Base-by-base conservation (phyloP, 2,888 invertebrate genomes). In the Exocentrus adspersus region DNA sequence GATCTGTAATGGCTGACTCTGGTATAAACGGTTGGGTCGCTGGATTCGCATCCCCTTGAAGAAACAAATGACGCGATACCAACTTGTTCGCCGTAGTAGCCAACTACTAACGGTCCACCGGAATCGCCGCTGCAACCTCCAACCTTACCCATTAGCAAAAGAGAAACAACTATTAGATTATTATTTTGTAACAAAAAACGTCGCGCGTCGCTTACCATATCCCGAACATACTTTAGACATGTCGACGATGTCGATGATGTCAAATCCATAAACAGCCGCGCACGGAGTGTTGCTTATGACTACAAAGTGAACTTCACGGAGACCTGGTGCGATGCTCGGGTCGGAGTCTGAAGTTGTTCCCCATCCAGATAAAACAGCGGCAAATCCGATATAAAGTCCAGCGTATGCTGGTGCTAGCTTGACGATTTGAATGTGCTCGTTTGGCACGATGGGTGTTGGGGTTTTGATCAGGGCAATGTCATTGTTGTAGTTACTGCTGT, bases 161-260 rank as follows among this genome's bases (percentile, higher is more conserved):
- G n/a, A 3, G n/a, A 30, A 30, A 2, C 30, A n/a, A 2, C 7
- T 30, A n/a, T 2, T 30, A n/a, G 10, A 30, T 9, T 9, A 2
- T 30, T 30, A 30, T 30, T 7, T 7, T 7, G 7, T 6, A 30
- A 30, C 7, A 30, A 19, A 10, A n/a, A n/a, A n/a, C n/a, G n/a
- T n/a, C n/a, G n/a, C n/a, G n/a, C n/a, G n/a, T n/a, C n/a, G n/a
- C 24, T 37, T 41, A 52, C 52, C 52, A n/a, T n/a, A 16, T 1
- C n/a, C 85, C 86, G 16, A 79, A 78, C 21, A 84, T 83, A 68
- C 86, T 86, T 4, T 86, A 67, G n/a, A n/a, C n/a, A n/a, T n/a
- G n/a, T n/a, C n/a, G 67, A 85, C 84, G 52, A 82, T 82, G n/a
- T n/a, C 9, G 2, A 72, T 74, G 14, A 82, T 79, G 24, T 86